Evolutionary conservation across 2,888 invertebrate genomes (phyloP), one percentile per base, ranked within the genome.

Genomic region (Habroteleia sp.): DNA sequence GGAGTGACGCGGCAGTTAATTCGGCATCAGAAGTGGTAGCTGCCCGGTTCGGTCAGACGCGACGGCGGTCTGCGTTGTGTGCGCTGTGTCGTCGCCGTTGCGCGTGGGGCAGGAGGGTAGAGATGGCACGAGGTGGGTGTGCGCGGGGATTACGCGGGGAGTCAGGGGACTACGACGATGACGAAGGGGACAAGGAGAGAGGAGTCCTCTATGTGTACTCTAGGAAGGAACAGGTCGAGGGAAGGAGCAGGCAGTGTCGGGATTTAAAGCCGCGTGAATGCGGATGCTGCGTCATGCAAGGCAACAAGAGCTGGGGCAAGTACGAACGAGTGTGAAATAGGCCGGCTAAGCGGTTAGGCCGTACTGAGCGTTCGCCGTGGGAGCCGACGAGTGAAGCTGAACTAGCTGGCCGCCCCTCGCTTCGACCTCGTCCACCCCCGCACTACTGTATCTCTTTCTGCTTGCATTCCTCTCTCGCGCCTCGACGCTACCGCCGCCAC

Each of bases 341-440:
- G 87, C 87, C 87, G 87, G 84, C 84, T 83, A 83, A 86, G 83
- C 86, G 86, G 86, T 87, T 85, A 86, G 87, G 87, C 87, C 87
- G 87, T 84, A 87, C 87, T 87, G 87, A 86, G 81, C 78, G 56
- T 79, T 79, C 78, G 80, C 75, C 79, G 79, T 77, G 69, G 79
- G 80, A 80, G 76, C 78, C 80, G 77, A 79, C 74, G 71, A 60
- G 66, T 81, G 77, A 79, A 71, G 68, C 78, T 81, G 79, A 77
- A 80, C 81, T 78, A 76, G 16, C 77, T 76, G 71, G 78, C 76
- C 77, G 73, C 74, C 74, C 75, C 75, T 79, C 83, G 79, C 78
- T 76, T 74, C 79, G 79, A 69, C 80, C 79, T 77, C 81, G 72
- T 48, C 56, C 44, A 46, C 29, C 63, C 66, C 63, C 54, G 25